These are phyloP conservation scores for Seira musarum DNA, from an alignment of 2,888 invertebrate genomes.

Conservation along the genomic window DNA sequence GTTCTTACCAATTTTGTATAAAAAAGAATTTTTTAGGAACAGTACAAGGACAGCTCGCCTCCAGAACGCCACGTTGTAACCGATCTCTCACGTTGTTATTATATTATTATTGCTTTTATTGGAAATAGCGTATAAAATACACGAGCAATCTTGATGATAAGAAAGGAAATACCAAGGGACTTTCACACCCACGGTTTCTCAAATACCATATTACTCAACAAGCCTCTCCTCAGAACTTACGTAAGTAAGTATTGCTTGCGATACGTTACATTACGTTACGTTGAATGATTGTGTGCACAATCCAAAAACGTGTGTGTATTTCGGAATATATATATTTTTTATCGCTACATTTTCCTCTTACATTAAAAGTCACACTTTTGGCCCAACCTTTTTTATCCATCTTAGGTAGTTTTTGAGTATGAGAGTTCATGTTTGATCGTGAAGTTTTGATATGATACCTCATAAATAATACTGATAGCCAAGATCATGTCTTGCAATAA, in stretches of 20 bases:
- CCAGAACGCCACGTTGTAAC: conserved; percentile 70
- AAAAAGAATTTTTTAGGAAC: conserved; percentile 63
- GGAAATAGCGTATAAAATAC: conserved; percentile 8
- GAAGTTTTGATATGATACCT: conserved; percentile 50
- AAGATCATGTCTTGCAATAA: conserved; percentile 49
- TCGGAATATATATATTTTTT: background rate
- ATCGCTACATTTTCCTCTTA: conserved; percentile 9
- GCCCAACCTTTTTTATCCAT: conserved; percentile 21
- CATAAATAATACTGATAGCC: conserved; percentile 55
- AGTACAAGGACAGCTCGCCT: conserved; percentile 70
- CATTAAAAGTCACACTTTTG: conserved; percentile 20
- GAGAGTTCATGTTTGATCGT: conserved; percentile 53
- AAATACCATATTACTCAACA: background rate
- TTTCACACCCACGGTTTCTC: conserved; percentile 16
- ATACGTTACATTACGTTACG: no score
- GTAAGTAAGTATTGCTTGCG: background rate
- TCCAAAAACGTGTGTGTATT: background rate
- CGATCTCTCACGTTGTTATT: conserved; percentile 56
- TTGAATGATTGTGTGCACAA: background rate
- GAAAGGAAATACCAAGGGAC: conserved; percentile 28
- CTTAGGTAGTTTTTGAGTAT: conserved; percentile 18
- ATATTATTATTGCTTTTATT: conserved; percentile 33
- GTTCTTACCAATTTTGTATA: conserved; percentile 3
- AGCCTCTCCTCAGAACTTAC: no score
- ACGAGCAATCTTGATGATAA: background rate